These are phyloP conservation scores for Phalanger gymnotis DNA, from an alignment of 2,797 vertebrate species.

Conservation along the genomic window DNA sequence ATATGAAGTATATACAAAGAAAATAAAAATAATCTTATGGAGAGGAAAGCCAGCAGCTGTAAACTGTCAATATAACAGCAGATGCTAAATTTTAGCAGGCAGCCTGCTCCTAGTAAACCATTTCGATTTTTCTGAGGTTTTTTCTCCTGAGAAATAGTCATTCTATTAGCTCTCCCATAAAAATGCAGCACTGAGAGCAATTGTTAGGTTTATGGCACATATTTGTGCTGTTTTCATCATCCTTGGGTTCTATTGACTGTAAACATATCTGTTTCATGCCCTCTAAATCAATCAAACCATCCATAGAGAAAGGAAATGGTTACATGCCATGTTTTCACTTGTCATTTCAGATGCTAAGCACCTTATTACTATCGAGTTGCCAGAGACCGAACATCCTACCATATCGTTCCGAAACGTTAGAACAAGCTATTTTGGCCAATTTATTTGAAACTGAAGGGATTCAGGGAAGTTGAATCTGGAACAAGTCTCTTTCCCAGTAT, in stretches of 20 bases:
- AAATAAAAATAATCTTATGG: not conserved
- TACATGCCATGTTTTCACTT: not conserved
- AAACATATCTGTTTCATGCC: not conserved
- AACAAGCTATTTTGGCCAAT: not conserved
- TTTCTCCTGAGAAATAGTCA: not conserved
- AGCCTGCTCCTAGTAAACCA: not conserved
- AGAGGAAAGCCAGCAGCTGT: not conserved
- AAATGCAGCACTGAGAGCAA: not conserved
- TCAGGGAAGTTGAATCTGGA: not conserved
- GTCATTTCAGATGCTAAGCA: not conserved
- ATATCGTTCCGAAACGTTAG: not conserved
- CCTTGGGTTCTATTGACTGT: not conserved
- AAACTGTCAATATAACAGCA: not conserved
- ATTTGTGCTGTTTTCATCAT: not conserved
- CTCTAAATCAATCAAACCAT: not conserved
- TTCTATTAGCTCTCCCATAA: not conserved
- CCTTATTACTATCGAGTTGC: not conserved
- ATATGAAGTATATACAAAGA: not conserved
- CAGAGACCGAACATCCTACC: not conserved
- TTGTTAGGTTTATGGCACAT: not conserved
- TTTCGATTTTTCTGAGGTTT: not conserved
- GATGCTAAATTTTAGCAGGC: not conserved
- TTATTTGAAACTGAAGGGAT: not conserved
- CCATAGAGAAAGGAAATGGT: not conserved
- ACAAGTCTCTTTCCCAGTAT: not conserved